A percentile compares a stretch with the other conserved stretches of the same genome.
These are phyloP conservation scores for Anticlea derivata DNA, from an alignment of 2,888 invertebrate genomes.

Conservation along the genomic window DNA sequence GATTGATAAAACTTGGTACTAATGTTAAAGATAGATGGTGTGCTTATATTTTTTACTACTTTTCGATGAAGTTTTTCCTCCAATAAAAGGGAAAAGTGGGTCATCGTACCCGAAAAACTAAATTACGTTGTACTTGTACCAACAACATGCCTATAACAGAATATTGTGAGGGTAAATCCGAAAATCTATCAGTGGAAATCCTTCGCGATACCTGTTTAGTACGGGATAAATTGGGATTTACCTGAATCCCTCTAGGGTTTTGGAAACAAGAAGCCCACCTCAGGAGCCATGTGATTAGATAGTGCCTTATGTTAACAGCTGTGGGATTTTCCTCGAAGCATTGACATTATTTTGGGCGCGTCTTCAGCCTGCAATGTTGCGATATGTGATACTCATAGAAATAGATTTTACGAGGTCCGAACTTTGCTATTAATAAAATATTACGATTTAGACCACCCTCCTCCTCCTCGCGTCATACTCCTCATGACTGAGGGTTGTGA, in stretches of 20 bases:
- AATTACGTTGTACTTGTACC: conserved; percentile 7
- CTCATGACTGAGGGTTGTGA: too few species aligned
- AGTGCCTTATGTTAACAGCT: conserved; percentile 28
- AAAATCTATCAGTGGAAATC: conserved; percentile 32
- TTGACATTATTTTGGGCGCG: conserved; percentile 13
- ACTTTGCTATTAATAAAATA: too few species aligned
- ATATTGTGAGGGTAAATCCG: conserved; percentile 28
- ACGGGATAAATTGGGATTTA: conserved; percentile 45
- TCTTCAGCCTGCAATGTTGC: background rate
- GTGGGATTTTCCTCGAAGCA: conserved; percentile 12
- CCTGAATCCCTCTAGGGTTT: conserved; percentile 40
- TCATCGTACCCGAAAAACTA: conserved; percentile 2
- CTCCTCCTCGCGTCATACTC: too few species aligned
- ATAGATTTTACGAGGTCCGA: too few species aligned
- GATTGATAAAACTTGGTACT: too few species aligned
- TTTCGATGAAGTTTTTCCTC: background rate
- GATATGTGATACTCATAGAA: too few species aligned
- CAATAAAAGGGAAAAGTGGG: conserved; percentile 3
- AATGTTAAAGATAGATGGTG: too few species aligned
- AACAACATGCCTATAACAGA: conserved; percentile 16
- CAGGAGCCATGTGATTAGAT: conserved; percentile 29
- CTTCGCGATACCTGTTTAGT: conserved; percentile 46
- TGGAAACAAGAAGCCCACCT: conserved; percentile 36
- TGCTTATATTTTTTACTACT: background rate
- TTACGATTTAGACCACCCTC: too few species aligned